These are phyloP conservation scores for Antitype chi DNA, from an alignment of 2,888 invertebrate species.

Conservation along the genomic window DNA sequence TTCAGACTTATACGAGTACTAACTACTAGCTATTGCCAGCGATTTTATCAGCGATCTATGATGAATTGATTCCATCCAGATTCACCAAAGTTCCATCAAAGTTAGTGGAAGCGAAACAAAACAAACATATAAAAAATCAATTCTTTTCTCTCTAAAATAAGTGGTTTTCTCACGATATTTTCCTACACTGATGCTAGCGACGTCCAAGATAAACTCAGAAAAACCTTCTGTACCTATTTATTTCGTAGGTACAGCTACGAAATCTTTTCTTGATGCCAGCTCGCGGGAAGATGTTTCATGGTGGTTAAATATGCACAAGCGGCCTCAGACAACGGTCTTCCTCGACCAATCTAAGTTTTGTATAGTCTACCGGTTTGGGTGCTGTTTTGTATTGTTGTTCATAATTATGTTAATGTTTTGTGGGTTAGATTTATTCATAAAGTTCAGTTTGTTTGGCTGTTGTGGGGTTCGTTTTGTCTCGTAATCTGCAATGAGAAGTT, in stretches of 20 bases:
- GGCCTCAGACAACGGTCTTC: constrained; percentile 5
- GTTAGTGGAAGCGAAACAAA: too few relatives aligned
- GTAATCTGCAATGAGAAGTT: not conserved
- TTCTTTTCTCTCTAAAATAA: too few relatives aligned
- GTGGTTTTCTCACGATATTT: not conserved
- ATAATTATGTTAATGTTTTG: constrained; percentile 25
- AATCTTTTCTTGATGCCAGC: constrained; percentile 7
- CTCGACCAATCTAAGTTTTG: constrained; percentile 39
- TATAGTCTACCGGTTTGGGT: not conserved
- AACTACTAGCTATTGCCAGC: too few relatives aligned
- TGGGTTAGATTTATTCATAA: constrained; percentile 24
- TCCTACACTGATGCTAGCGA: not conserved
- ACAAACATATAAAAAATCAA: too few relatives aligned
- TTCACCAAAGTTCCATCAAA: too few relatives aligned
- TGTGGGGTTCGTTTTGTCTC: constrained; percentile 3
- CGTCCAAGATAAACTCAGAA: not conserved
- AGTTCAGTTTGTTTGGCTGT: constrained; percentile 11
- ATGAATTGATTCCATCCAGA: too few relatives aligned
- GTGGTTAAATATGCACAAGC: constrained; percentile 37
- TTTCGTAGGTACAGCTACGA: not conserved
- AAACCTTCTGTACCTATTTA: not conserved
- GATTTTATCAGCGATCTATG: too few relatives aligned
- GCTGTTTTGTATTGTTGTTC: constrained; percentile 12
- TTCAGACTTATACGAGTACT: too few relatives aligned
- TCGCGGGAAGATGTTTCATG: constrained; percentile 9